Conservation (phyloP, 2,797 vertebrate species). For the Loris lydekkerianus region DNA sequence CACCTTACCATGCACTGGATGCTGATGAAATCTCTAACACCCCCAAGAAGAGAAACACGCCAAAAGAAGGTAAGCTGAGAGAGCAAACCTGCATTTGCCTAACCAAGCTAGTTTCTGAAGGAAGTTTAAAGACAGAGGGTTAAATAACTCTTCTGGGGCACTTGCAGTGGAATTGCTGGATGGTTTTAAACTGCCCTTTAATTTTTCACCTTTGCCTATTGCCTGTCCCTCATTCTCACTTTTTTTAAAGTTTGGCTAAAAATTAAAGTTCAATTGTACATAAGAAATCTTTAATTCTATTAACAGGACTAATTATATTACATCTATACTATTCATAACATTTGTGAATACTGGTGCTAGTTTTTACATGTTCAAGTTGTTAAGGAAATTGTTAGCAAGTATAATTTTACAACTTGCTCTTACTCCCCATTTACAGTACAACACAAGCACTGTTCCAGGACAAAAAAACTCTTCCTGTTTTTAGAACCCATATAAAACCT, state of each 20-base stretch:
- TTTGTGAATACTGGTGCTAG: background rate
- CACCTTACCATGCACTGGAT: background rate
- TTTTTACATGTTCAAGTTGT: constrained; percentile 31
- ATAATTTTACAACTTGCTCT: constrained; percentile 11
- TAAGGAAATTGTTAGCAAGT: constrained; percentile 40
- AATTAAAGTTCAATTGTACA: background rate
- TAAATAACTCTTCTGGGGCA: background rate
- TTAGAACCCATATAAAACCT: background rate
- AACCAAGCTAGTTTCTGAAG: background rate
- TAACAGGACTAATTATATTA: background rate
- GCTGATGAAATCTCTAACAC: background rate
- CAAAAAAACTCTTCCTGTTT: background rate
- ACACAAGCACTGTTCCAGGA: background rate
- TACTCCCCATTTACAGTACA: background rate
- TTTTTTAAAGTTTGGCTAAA: background rate
- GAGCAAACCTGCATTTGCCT: background rate
- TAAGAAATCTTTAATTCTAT: background rate
- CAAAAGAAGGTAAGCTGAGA: background rate
- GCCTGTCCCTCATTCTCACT: background rate
- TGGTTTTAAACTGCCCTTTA: background rate
- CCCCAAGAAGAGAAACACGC: background rate
- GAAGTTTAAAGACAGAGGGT: background rate
- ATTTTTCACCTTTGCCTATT: constrained; percentile 1
- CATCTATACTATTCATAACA: background rate
- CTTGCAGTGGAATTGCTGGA: background rate